Evolutionary conservation across 2,113 vertebrate genomes (phyloP), one percentile per base, ranked within the genome.

Genomic region (Myotis brandtii): DNA sequence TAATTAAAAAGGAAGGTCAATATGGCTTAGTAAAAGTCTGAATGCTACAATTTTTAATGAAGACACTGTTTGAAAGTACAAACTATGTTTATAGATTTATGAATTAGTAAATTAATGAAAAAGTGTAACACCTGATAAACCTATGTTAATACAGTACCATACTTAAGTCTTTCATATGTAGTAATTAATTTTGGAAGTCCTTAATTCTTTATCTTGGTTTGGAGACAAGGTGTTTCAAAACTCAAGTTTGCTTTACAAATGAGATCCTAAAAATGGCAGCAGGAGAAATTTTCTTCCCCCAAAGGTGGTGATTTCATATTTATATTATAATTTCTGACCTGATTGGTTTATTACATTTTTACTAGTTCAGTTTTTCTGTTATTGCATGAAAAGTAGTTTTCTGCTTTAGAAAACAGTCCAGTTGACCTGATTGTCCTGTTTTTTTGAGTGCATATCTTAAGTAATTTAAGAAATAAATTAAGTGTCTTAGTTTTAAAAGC

Each of bases 381-480:
- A 70, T 48, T 94, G 27, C 40, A 85, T 93, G 62, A 88, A 91
- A 91, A 83, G 7, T 79, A 30, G 89, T 96, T 97, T 97, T 97
- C 90, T 97, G 92, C 91, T 95, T 95, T 96, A 94, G 93, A 89
- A 95, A 97, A 96, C 85, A 2, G 81, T 93, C 0, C 91, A 88
- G 93, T 97, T 97, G 95, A 93, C 86, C 93, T 83, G 79, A 10
- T 2, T 2, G 64, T 89, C 93, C 90, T 95, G 16, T 88, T 66
- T 95, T 25, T 97, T 96, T 93, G 67, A 93, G 96, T 89, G 80
- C 91, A 80, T 93, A 30, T 92, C 91, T 95, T 98, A 95, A 93
- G 54, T 87, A 95, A 94, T 91, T 64, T 86, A 90, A 89, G n/a
- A 88, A 96, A 95, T 94, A 96, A 94, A 97, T 92, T 95, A 96